phyloP scores from a whole-genome alignment of 2,888 invertebrate species.

The Alloscopus bannaensis region DNA sequence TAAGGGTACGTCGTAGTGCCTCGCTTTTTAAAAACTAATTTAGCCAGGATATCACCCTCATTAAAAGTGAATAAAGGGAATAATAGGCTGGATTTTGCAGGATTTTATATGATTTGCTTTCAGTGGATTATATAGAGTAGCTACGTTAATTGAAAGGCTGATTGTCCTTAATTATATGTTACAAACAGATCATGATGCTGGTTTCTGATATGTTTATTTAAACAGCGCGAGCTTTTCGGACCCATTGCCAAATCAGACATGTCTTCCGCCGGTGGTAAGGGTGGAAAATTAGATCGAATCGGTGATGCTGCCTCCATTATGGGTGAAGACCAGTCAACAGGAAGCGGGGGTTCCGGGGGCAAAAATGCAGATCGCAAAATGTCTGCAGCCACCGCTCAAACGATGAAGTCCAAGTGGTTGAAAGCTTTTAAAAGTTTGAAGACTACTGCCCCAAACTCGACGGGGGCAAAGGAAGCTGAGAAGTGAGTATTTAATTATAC shows the following conservation, averaged over 20 bases:
- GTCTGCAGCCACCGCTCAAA: slow-evolving; percentile 82
- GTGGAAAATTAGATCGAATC: slow-evolving; percentile 34
- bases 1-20: no score
- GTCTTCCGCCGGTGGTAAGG: slow-evolving; percentile 46
- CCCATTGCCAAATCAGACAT: slow-evolving; percentile 56
- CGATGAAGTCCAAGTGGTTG: slow-evolving; percentile 97
- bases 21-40: no score
- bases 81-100: no score
- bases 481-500: slow-evolving; percentile 79
- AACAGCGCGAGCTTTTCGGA: slow-evolving; percentile 61
- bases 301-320: slow-evolving; percentile 27
- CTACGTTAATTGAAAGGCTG: neutral
- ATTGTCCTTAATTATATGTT: no score
- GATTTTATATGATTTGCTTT: no score
- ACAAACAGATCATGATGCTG: no score
- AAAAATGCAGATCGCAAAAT: slow-evolving; percentile 83
- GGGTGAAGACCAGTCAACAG: slow-evolving; percentile 48
- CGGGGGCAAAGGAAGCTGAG: slow-evolving; percentile 78
- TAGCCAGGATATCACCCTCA: no score
- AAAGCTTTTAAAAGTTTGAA: slow-evolving; percentile 97
- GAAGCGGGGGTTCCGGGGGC: slow-evolving; percentile 51
- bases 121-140: neutral
- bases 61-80: no score
- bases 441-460: slow-evolving; percentile 76
- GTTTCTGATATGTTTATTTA: neutral